A percentile compares a stretch with the other conserved stretches of the same genome.
Evolutionary conservation across 2,113 vertebrate species (phyloP).

Genomic region (Isurus oxyrinchus): DNA sequence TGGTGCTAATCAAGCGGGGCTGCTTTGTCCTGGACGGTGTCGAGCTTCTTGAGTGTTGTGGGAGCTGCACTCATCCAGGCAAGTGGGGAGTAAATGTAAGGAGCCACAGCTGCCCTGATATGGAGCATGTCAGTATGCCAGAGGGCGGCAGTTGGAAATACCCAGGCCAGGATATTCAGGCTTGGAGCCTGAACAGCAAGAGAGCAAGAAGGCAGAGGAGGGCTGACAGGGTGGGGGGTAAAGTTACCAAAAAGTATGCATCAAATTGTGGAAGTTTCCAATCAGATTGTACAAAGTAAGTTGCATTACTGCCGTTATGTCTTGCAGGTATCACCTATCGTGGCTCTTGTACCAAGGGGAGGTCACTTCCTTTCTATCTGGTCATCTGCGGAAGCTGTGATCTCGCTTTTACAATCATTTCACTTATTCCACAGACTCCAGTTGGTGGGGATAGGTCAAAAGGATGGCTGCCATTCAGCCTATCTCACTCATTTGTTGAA

Average conservation of each 20-base stretch:
- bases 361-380: neutral
- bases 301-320: neutral
- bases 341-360: neutral
- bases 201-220: too few relatives aligned
- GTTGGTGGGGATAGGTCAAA: neutral
- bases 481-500: neutral
- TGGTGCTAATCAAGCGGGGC: too few relatives aligned
- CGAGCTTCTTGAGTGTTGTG: too few relatives aligned
- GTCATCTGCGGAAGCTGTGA: neutral
- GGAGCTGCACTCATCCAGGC: too few relatives aligned
- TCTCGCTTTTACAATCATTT: neutral
- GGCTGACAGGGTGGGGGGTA: neutral
- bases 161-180: too few relatives aligned
- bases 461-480: neutral
- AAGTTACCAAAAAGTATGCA: neutral
- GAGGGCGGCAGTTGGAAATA: too few relatives aligned
- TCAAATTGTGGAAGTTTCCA: neutral
- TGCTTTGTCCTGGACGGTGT: too few relatives aligned
- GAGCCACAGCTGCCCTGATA: too few relatives aligned
- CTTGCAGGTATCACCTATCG: neutral
- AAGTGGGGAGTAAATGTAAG: too few relatives aligned
- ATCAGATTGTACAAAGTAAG: neutral
- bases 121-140: too few relatives aligned
- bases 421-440: neutral
- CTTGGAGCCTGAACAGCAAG: too few relatives aligned